These are phyloP conservation scores for Pangasius krempfi DNA, from an alignment of 2,797 vertebrate species.

Conservation along the genomic window DNA sequence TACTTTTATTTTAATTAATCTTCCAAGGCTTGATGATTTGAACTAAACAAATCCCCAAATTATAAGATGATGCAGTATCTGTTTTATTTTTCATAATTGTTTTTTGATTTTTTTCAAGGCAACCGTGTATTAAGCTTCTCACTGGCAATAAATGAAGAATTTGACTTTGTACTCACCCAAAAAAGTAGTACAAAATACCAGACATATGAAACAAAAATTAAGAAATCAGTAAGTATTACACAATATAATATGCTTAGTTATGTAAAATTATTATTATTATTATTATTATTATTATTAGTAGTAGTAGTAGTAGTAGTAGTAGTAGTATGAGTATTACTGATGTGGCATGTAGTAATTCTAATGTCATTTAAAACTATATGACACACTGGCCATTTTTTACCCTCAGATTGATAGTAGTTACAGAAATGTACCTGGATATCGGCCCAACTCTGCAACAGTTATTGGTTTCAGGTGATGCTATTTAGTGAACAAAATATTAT, in stretches of 20 bases:
- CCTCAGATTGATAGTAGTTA: neutral
- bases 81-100: neutral
- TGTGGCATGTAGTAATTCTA: neutral
- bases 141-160: neutral
- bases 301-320: neutral
- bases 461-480: conserved; percentile 24
- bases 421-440: neutral
- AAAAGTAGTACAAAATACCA: neutral
- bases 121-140: neutral
- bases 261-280: neutral
- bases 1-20: no score
- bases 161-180: neutral
- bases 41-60: no score
- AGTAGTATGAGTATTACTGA: neutral
- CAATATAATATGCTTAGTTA: neutral
- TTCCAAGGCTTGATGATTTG: no score
- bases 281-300: neutral
- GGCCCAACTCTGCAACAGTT: neutral
- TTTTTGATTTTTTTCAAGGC: neutral
- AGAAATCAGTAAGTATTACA: conserved; percentile 2
- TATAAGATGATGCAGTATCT: no score
- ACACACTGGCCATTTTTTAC: neutral
- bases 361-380: no score
- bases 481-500: neutral
- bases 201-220: neutral